A percentile compares a stretch with the other conserved stretches of the same genome.
These are phyloP conservation scores for Sitta carolinensis DNA, from an alignment of 2,797 vertebrate genomes.

Conservation along the genomic window DNA sequence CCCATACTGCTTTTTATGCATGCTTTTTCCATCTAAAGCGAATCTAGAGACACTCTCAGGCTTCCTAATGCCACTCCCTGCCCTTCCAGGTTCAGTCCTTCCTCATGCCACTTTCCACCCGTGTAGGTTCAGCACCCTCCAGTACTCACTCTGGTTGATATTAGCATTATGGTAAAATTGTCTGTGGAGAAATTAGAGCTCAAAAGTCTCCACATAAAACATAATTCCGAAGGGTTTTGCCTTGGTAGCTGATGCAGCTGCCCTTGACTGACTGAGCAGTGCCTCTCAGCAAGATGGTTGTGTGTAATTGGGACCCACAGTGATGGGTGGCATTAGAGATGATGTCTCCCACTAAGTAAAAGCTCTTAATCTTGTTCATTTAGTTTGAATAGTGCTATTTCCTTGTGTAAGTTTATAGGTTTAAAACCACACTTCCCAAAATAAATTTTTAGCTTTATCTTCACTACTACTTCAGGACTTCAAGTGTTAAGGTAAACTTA, in stretches of 20 bases:
- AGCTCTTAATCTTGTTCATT: background rate
- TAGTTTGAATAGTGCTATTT: background rate
- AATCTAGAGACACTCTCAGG: background rate
- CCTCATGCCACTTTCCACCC: accelerated
- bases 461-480: background rate
- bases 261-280: background rate
- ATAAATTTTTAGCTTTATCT: background rate
- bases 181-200: background rate
- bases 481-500: background rate
- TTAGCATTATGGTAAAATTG: background rate
- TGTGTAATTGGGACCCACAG: background rate
- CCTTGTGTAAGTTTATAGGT: background rate
- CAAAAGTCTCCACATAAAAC: background rate
- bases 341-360: background rate
- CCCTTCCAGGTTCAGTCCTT: background rate
- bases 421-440: background rate
- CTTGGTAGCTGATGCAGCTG: background rate
- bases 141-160: background rate
- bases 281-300: background rate
- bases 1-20: background rate
- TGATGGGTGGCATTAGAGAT: background rate
- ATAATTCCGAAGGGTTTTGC: background rate
- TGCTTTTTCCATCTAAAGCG: background rate
- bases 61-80: background rate
- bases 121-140: background rate